Evolutionary conservation across 2,888 invertebrate species (phyloP).

Genomic region (Sclerodermus sp.): DNA sequence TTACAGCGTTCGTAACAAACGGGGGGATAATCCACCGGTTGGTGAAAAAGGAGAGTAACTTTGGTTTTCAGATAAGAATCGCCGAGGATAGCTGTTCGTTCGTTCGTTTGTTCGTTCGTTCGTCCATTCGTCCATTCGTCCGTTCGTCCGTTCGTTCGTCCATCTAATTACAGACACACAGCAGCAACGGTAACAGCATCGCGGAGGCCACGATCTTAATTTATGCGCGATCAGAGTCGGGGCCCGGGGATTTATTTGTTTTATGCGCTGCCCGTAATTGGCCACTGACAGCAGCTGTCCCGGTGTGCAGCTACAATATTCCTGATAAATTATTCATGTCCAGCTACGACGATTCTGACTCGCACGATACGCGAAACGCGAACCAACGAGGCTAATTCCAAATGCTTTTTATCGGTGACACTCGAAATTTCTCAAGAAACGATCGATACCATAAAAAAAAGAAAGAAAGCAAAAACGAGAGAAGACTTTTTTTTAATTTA

Average conservation of each 20-base stretch:
- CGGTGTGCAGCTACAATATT: constrained; percentile 14
- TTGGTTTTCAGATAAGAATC: too few relatives aligned
- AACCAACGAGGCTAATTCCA: neutral
- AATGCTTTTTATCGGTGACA: constrained; percentile 3
- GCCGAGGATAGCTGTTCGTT: too few relatives aligned
- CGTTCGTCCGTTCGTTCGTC: too few relatives aligned
- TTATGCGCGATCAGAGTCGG: constrained; percentile 31
- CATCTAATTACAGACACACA: neutral
- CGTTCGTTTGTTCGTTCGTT: too few relatives aligned
- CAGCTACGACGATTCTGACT: constrained; percentile 15
- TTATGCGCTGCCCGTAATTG: constrained; percentile 39
- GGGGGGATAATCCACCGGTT: too few relatives aligned
- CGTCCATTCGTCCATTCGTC: too few relatives aligned
- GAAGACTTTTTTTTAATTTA: too few relatives aligned
- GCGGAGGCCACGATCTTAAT: constrained; percentile 37
- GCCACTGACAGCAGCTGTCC: constrained; percentile 42
- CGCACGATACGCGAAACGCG: constrained; percentile 5
- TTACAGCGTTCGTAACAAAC: too few relatives aligned
- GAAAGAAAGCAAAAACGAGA: too few relatives aligned
- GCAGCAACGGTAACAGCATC: constrained; percentile 1
- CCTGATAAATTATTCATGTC: constrained; percentile 27
- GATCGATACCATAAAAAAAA: too few relatives aligned
- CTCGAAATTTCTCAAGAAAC: too few relatives aligned
- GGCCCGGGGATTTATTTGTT: constrained; percentile 35
- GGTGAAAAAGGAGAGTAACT: too few relatives aligned